Conservation (phyloP, 1,140 invertebrate species). For the Aethina tumida region DNA sequence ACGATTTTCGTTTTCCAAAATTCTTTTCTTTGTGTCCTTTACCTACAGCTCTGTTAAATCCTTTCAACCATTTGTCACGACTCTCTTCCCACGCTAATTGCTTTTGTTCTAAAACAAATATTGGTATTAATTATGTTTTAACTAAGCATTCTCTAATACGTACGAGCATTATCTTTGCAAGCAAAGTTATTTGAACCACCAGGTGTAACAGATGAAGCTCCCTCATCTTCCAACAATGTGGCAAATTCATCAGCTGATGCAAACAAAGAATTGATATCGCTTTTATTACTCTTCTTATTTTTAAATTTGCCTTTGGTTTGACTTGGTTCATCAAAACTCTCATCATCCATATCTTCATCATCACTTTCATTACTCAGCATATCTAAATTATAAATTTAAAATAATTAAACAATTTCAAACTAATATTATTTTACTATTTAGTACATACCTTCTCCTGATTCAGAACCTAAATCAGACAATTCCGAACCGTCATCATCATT, state of each 20-base stretch:
- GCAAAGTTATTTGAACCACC: constrained; percentile 29
- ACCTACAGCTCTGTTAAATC: constrained; percentile 25
- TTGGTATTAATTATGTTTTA: constrained; percentile 1
- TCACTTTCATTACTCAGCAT: constrained; percentile 21
- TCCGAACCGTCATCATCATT: constrained; percentile 26
- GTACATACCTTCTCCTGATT: constrained; percentile 39
- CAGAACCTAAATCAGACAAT: constrained; percentile 15
- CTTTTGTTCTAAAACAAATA: constrained; percentile 25
- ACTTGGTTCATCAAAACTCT: constrained; percentile 15
- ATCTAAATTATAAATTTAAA: constrained; percentile 12
- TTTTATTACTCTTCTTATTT: constrained; percentile 14
- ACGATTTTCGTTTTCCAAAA: too few species aligned
- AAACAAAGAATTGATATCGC: constrained; percentile 28
- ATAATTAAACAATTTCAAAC: not conserved
- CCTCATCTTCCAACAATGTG: constrained; percentile 32
- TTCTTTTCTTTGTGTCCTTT: constrained; percentile 11
- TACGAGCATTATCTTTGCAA: constrained; percentile 34
- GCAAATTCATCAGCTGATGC: constrained; percentile 37
- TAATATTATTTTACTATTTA: constrained; percentile 15
- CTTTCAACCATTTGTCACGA: constrained; percentile 30
- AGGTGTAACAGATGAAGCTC: constrained; percentile 25
- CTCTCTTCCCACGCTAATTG: constrained; percentile 34
- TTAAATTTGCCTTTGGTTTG: constrained; percentile 18
- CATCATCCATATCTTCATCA: constrained; percentile 22
- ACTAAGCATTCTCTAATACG: constrained; percentile 8